A percentile compares a stretch with the other conserved stretches of the same genome.
These are phyloP conservation scores for Mesorhabditis sp. DNA, from an alignment of 2,888 invertebrate species.

Conservation along the genomic window DNA sequence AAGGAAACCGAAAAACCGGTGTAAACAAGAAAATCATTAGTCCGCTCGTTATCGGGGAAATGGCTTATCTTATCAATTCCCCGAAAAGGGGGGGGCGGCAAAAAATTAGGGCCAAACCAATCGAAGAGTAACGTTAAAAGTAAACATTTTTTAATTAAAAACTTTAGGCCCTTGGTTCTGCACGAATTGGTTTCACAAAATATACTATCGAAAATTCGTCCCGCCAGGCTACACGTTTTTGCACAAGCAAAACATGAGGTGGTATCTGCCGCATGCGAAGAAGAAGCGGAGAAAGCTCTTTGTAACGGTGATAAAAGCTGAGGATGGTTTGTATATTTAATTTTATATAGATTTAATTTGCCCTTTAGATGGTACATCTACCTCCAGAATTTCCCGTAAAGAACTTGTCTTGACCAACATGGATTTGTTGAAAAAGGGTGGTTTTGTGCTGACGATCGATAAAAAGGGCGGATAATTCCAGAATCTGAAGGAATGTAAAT, in stretches of 20 bases:
- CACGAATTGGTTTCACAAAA: not conserved
- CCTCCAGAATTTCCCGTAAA: not conserved
- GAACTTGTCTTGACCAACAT: not conserved
- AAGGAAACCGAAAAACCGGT: not conserved
- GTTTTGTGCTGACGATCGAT: not conserved
- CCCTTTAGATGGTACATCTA: slow-evolving; percentile 1
- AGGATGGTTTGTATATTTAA: not conserved
- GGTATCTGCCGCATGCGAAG: slow-evolving; percentile 4
- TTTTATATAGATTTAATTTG: not conserved
- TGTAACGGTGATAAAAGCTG: not conserved
- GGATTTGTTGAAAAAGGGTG: not conserved
- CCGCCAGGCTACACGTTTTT: not conserved
- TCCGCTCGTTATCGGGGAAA: not conserved
- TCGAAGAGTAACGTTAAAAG: no score
- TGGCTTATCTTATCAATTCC: not conserved
- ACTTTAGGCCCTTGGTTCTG: not conserved
- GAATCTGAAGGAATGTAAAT: not conserved
- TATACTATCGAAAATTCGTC: not conserved
- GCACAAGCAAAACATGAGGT: slow-evolving; percentile 3
- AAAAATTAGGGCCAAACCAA: not conserved
- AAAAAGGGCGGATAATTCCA: not conserved
- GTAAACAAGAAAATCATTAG: not conserved
- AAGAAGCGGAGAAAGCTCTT: not conserved
- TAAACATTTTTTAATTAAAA: not conserved
- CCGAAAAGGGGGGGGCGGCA: not conserved